Evolutionary conservation across 2,113 vertebrate species (phyloP).

Genomic region (Rhipidura dahli): DNA sequence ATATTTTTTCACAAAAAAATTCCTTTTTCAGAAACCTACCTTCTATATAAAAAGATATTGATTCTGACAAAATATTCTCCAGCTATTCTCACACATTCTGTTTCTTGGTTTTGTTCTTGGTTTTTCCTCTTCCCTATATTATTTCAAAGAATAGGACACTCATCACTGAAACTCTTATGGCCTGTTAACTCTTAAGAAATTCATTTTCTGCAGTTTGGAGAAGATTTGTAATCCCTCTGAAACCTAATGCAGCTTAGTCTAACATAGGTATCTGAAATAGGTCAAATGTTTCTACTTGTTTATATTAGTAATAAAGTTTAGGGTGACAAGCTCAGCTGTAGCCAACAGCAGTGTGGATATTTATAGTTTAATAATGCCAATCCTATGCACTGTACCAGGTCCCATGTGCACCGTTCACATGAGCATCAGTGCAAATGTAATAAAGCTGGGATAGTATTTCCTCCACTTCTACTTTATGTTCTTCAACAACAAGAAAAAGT

Average conservation of each 20-base stretch:
- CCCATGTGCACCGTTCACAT: neutral
- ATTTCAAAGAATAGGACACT: neutral
- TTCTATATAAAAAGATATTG: neutral
- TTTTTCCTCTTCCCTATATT: neutral
- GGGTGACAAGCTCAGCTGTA: neutral
- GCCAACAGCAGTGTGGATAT: neutral
- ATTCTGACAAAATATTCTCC: neutral
- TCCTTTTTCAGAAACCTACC: neutral
- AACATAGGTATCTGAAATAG: neutral
- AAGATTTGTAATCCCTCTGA: neutral
- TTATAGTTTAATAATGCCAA: neutral
- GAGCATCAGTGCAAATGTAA: neutral
- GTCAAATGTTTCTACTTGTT: neutral
- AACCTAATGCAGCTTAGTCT: neutral
- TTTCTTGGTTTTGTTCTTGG: neutral
- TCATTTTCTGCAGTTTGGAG: neutral
- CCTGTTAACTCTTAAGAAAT: neutral
- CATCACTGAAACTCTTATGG: neutral
- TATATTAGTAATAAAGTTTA: neutral
- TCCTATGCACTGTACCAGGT: neutral
- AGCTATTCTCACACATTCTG: neutral
- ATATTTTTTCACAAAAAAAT: neutral
- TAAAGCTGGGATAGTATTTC: neutral
- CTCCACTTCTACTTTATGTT: neutral
- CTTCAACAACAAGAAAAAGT: neutral